A percentile compares a stretch with the other conserved stretches of the same genome.
Evolutionary conservation across 2,888 invertebrate genomes (phyloP).

Genomic region (Epinotia demarniana): DNA sequence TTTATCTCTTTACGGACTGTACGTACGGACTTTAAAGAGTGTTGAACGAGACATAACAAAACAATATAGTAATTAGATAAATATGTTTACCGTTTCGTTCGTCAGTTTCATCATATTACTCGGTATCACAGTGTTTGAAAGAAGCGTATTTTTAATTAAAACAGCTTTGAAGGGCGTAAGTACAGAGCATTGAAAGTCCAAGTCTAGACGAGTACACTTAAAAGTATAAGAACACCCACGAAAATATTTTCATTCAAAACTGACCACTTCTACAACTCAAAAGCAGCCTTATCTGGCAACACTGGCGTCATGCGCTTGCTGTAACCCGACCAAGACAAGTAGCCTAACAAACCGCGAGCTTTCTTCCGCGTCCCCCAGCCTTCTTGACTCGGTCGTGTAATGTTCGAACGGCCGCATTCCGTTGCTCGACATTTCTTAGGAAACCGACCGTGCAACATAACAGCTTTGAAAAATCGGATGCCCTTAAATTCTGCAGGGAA

Average conservation of each 20-base stretch:
- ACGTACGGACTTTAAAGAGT: background rate
- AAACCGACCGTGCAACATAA: background rate
- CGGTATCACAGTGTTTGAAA: too few relatives aligned
- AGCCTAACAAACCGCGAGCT: background rate
- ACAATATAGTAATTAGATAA: background rate
- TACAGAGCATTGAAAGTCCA: too few relatives aligned
- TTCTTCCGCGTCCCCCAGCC: background rate
- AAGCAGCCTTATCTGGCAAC: background rate
- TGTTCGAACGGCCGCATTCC: constrained; percentile 1
- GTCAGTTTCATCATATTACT: too few relatives aligned
- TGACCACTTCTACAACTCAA: background rate
- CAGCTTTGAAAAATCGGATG: too few relatives aligned
- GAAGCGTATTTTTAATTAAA: too few relatives aligned
- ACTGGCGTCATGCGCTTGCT: background rate
- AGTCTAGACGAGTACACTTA: too few relatives aligned
- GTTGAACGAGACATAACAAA: background rate
- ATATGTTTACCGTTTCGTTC: too few relatives aligned
- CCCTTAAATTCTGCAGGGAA: too few relatives aligned
- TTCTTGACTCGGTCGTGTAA: background rate
- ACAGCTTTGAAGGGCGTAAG: too few relatives aligned
- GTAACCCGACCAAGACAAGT: background rate
- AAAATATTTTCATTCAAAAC: background rate
- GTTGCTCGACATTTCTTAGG: constrained; percentile 1
- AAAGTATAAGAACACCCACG: too few relatives aligned
- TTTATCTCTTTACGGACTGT: background rate